Base-by-base conservation (phyloP, 1,140 invertebrate genomes). In the Bombus cullumanus region DNA sequence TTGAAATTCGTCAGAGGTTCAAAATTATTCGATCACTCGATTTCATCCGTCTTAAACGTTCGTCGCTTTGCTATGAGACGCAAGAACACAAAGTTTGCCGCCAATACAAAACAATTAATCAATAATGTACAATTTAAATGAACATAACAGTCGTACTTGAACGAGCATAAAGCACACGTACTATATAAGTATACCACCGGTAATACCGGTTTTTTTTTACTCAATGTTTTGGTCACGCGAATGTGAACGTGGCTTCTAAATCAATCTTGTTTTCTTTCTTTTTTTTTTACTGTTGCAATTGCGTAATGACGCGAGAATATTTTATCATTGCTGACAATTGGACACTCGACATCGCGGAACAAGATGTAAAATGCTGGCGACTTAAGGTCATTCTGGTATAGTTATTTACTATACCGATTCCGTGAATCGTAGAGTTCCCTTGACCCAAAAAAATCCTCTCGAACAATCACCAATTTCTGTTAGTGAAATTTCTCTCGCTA, bases 381-480 rank as follows among this genome's bases (percentile, higher is more conserved):
- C 6, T 18, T 73, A 39, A 81, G 22, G 69, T 53, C 53, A n/a
- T 22, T 12, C 39, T n/a, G 66, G 6, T 53, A 37, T 66, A 39
- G 22, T 34, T 28, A 62, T 6, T 57, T 34, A 25, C 25, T 62
- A 41, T 41, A 78, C 59, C n/a, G 31, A 39, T 68, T 68, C 81
- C 62, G 10, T 34, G 73, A 68, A 68, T 39, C 62, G 25, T 69
- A 18, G 18, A 41, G 34, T 37, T 77, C 68, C 81, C 81, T 83
- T 83, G 81, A 83, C 81, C 81, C 59, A 15, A 76, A 83, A 76
- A 76, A 22, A 22, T 25, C 12, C 72, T 76, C 43, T 13, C 57
- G 59, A 37, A 31, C 73, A 31, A 8, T 53, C 28, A 37, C 31
- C 37, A 57, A 18, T 43, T 47, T 25, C 39, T 74, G 15, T 43